These are phyloP conservation scores for Lepidothrix coronata DNA, from an alignment of 2,113 vertebrate species.

Conservation along the genomic window DNA sequence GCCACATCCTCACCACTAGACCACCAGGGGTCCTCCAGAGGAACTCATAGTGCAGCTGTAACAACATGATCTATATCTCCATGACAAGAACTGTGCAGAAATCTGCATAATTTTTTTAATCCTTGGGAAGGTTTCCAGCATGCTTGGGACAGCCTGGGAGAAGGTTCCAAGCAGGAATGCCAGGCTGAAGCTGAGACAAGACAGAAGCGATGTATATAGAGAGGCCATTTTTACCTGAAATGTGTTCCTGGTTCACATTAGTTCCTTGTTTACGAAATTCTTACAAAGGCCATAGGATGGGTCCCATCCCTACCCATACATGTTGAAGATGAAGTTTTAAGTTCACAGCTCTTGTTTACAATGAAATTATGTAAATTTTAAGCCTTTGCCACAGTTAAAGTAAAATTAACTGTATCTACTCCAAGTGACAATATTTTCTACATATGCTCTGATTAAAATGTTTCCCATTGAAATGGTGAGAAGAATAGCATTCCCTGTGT, in stretches of 20 bases:
- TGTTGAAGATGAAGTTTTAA: not conserved
- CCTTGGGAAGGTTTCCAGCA: not conserved
- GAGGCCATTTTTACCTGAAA: not conserved
- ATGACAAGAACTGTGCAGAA: not conserved
- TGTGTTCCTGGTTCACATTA: fast-evolving
- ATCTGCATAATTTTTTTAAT: not conserved
- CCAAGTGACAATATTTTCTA: not conserved
- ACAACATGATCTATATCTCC: not conserved
- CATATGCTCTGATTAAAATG: not conserved
- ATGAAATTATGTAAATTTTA: not conserved
- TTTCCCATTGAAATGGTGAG: not conserved
- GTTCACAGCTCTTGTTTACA: not conserved
- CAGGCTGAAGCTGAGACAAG: not conserved
- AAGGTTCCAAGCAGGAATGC: not conserved
- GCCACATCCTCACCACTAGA: too few species aligned
- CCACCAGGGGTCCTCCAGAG: too few species aligned
- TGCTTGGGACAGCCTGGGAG: not conserved
- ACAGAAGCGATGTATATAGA: fast-evolving
- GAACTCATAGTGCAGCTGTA: not conserved
- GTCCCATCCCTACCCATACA: not conserved
- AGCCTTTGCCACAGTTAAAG: not conserved
- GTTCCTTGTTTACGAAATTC: not conserved
- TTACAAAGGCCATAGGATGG: not conserved
- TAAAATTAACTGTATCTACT: not conserved
- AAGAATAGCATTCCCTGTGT: not conserved